These are phyloP conservation scores for Lethenteron reissneri DNA, from an alignment of 2,113 vertebrate genomes.

Conservation along the genomic window DNA sequence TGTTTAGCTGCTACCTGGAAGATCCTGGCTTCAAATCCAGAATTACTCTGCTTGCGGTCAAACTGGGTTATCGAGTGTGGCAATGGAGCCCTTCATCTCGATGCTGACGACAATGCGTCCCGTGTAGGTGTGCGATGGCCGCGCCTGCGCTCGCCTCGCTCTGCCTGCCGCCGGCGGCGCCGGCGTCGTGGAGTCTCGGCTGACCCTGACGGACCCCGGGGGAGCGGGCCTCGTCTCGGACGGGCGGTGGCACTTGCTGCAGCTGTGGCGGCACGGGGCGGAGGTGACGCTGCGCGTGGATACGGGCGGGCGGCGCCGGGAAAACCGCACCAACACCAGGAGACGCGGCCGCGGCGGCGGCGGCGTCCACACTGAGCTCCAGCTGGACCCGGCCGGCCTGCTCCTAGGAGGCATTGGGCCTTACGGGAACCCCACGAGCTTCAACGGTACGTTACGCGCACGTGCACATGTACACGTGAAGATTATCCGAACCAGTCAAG, in stretches of 20 bases:
- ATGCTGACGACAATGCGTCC: too few relatives aligned
- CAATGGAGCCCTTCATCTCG: background rate
- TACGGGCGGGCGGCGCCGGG: constrained; percentile 41
- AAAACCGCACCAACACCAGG: constrained; percentile 16
- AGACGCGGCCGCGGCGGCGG: constrained; percentile 16
- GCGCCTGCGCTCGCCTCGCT: too few relatives aligned
- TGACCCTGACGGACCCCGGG: too few relatives aligned
- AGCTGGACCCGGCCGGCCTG: constrained; percentile 36
- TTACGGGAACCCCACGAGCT: constrained; percentile 34
- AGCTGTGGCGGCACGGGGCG: constrained; percentile 46
- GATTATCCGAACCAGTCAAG: too few relatives aligned
- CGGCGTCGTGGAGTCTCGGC: too few relatives aligned
- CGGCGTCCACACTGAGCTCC: constrained; percentile 36
- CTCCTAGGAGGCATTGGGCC: constrained; percentile 42
- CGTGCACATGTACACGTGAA: too few relatives aligned
- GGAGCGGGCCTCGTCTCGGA: constrained; percentile 15
- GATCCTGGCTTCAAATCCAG: too few relatives aligned
- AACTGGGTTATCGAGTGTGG: background rate
- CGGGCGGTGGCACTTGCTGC: constrained; percentile 52
- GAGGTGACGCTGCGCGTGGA: constrained; percentile 46
- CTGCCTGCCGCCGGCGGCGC: too few relatives aligned
- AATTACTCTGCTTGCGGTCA: too few relatives aligned
- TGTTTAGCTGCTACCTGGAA: too few relatives aligned
- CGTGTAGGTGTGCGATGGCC: too few relatives aligned
- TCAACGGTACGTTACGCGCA: constrained; percentile 29